Percentiles rank a stretch among this genome's conserved stretches.
Evolutionary conservation across 2,797 vertebrate species (phyloP).

Genomic region (Carcharodon carcharias): DNA sequence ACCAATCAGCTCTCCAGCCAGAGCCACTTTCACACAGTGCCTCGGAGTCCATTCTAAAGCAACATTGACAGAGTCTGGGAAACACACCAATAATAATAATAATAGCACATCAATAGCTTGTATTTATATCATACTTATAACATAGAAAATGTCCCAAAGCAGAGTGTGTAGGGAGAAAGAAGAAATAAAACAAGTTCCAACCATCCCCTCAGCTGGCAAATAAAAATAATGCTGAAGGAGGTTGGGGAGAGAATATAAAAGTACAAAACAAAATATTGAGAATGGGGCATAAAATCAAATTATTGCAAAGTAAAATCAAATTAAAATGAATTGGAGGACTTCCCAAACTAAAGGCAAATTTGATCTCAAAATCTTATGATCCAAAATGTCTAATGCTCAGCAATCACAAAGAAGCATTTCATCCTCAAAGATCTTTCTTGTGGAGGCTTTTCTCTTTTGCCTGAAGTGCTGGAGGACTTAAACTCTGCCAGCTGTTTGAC

Average conservation of each 20-base stretch:
- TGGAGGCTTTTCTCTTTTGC: conserved; percentile 26
- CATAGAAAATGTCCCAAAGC: background rate
- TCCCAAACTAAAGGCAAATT: background rate
- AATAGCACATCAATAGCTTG: background rate
- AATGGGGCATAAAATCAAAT: background rate
- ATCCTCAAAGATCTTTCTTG: conserved; percentile 8
- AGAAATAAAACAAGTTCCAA: background rate
- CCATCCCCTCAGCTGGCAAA: background rate
- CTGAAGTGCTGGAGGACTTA: conserved; percentile 7
- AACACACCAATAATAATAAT: background rate
- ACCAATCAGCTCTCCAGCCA: background rate
- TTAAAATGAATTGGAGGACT: background rate
- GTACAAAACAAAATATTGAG: background rate
- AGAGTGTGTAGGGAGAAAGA: background rate
- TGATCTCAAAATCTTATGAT: background rate
- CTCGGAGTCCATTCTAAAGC: background rate
- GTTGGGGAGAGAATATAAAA: background rate
- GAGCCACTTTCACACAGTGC: background rate
- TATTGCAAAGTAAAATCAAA: conserved; percentile 11
- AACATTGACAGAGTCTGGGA: background rate
- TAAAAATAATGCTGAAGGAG: background rate
- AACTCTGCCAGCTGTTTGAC: conserved; percentile 28
- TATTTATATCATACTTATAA: background rate
- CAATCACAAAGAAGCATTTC: conserved; percentile 9
- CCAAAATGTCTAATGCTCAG: background rate